Evolutionary conservation across 2,113 vertebrate genomes (phyloP), one percentile per base, ranked within the genome.

Genomic region (Opisthocomus hoazin): DNA sequence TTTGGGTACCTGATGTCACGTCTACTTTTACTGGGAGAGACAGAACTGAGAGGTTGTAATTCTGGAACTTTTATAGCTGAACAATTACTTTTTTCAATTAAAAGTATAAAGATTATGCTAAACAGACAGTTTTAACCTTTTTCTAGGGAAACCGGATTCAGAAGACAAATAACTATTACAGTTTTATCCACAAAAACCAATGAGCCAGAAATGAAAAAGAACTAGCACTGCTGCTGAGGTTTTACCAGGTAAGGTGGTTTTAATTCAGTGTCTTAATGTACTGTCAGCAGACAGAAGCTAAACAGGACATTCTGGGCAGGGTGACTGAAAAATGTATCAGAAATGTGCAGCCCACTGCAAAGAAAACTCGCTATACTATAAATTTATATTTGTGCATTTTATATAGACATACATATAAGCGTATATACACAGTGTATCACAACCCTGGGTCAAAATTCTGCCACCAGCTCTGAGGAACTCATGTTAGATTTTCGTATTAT

Each of bases 181-280:
- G 80, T 87, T 96, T 96, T 93, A 96, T 94, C 94, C 93, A 98
- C 95, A 96, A 96, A 97, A 97, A 36, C 30, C 89, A 94, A 93
- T 92, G 86, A 97, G 82, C 73, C 94, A 96, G 93, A 97, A 97
- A 95, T 29, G 3, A 46, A 66, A 80, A 77, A 32, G 9, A 24
- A 30, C 15, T 26, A 82, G 39, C 11, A 21, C 37, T 61, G 26
- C 26, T 22, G 37, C 27, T 46, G 36, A 41, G 24, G 14, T 46
- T 66, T 54, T 30, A 26, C 10, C 21, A 54, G 46, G 36, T 66
- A 58, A 57, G 9, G 18, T 2, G 20, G 32, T 70, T 71, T 70
- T 37, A 56, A 45, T 51, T 56, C 29, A 41, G 6, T 45, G 29
- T n/a, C 48, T 61, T 37, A 57, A 51, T 29, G 13, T 34, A 60